Evolutionary conservation across 1,140 invertebrate genomes (phyloP).

Genomic region (Lepidotrigona ventralis): DNA sequence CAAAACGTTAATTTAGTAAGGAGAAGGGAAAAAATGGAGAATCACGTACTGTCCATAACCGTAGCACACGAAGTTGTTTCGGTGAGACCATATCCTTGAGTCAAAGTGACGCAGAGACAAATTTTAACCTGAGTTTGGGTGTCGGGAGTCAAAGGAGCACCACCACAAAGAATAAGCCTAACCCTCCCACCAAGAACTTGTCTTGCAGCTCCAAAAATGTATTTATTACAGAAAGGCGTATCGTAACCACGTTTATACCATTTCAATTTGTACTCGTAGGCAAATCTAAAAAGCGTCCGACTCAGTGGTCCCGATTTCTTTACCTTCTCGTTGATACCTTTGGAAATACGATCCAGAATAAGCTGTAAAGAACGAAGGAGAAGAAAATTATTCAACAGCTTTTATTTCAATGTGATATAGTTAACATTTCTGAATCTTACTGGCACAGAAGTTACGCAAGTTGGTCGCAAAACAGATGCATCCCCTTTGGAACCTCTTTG

Average conservation of each 20-base stretch:
- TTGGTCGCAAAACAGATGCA: conserved; percentile 93
- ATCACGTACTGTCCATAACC: conserved; percentile 89
- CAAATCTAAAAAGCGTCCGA: conserved; percentile 93
- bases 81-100: conserved; percentile 98
- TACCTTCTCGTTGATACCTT: conserved; percentile 96
- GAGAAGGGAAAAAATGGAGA: background rate
- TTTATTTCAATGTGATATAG: background rate
- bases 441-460: conserved; percentile 97
- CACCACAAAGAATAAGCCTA: conserved; percentile 93
- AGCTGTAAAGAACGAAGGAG: conserved; percentile 82
- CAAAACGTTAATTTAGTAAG: background rate
- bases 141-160: conserved; percentile 96
- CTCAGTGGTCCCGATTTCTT: conserved; percentile 87
- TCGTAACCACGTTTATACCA: conserved; percentile 92
- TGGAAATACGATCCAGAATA: conserved; percentile 97
- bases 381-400: conserved; percentile 9
- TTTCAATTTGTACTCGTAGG: conserved; percentile 93
- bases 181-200: conserved; percentile 93
- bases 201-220: conserved; percentile 83
- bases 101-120: conserved; percentile 93
- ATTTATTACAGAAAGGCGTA: conserved; percentile 89
- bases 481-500: conserved; percentile 95
- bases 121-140: conserved; percentile 97
- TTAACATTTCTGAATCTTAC: conserved; percentile 80
- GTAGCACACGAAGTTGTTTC: conserved; percentile 97